Evolutionary conservation across 1,140 invertebrate species (phyloP).

Genomic region (Sinella curviseta): DNA sequence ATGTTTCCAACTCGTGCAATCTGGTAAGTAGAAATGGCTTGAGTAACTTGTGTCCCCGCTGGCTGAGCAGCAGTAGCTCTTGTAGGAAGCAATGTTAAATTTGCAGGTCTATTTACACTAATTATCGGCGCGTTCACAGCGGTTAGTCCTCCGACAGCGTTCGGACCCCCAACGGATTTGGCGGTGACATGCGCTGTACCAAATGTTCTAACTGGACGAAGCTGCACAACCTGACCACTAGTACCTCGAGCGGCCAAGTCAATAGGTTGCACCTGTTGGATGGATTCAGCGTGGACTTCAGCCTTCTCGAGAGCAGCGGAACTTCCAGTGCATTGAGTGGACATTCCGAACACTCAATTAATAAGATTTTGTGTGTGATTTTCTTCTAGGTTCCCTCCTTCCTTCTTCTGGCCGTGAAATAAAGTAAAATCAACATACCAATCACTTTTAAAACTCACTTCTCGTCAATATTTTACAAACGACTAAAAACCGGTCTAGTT

Average conservation of each 20-base stretch:
- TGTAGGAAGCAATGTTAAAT: conserved; percentile 45
- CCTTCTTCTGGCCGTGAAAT: not conserved
- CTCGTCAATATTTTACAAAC: too few relatives aligned
- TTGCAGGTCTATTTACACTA: conserved; percentile 42
- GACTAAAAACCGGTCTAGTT: too few relatives aligned
- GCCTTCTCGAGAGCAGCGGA: conserved; percentile 41
- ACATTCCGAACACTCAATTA: conserved; percentile 35
- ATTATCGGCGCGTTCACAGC: conserved; percentile 37
- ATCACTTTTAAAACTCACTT: too few relatives aligned
- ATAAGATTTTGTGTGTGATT: too few relatives aligned
- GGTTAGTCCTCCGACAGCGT: not conserved
- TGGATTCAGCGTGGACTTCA: conserved; percentile 44
- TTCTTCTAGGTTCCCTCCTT: not conserved
- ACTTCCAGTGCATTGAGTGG: conserved; percentile 42
- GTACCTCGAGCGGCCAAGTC: conserved; percentile 41
- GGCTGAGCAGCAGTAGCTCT: conserved; percentile 14
- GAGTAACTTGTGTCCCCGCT: conserved; percentile 27
- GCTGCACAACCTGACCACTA: conserved; percentile 40
- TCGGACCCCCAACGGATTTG: not conserved
- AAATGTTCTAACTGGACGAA: conserved; percentile 43
- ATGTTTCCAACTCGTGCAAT: conserved; percentile 40
- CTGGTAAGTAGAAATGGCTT: conserved; percentile 39
- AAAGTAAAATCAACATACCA: too few relatives aligned
- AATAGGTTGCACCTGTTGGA: conserved; percentile 39
- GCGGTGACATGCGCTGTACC: conserved; percentile 7